phyloP scores from a whole-genome alignment of 23 tunicate species.

The Trididemnum miniatum region DNA sequence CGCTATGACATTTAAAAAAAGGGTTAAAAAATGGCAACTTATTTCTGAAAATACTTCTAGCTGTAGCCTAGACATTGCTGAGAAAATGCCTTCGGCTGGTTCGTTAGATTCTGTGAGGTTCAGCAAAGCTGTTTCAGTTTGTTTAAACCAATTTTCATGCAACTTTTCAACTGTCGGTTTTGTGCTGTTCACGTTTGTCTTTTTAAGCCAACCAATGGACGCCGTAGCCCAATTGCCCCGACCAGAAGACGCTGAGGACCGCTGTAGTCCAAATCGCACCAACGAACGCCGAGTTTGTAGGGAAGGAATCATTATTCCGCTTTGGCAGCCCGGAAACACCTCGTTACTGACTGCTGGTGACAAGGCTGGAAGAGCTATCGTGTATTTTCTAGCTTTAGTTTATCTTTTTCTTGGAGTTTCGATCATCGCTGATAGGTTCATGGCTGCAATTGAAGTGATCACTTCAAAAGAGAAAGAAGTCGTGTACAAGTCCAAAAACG shows the following conservation, averaged over 20 bases:
- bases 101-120: too few relatives aligned
- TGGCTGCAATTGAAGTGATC: conserved; percentile 99
- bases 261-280: conserved; percentile 39
- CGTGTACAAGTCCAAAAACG: conserved; percentile 59
- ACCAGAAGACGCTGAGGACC: not conserved
- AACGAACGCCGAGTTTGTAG: conserved; percentile 48
- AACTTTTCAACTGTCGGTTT: too few relatives aligned
- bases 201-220: not conserved
- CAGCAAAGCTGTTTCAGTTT: too few relatives aligned
- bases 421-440: conserved; percentile 96
- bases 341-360: conserved; percentile 56
- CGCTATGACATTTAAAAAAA: too few relatives aligned
- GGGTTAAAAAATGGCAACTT: too few relatives aligned
- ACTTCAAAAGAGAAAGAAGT: conserved; percentile 95
- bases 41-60: too few relatives aligned
- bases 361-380: conserved; percentile 75
- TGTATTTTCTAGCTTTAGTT: conserved; percentile 68
- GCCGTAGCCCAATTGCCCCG: not conserved
- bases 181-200: not conserved
- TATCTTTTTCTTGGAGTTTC: conserved; percentile 97
- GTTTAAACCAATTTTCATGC: too few relatives aligned
- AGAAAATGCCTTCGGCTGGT: too few relatives aligned
- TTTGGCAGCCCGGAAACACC: conserved; percentile 73
- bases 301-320: conserved; percentile 59
- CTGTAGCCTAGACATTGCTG: too few relatives aligned